Evolutionary conservation across 2,888 invertebrate genomes (phyloP), one percentile per base, ranked within the genome.

Genomic region (Galerucella nymphaeae): DNA sequence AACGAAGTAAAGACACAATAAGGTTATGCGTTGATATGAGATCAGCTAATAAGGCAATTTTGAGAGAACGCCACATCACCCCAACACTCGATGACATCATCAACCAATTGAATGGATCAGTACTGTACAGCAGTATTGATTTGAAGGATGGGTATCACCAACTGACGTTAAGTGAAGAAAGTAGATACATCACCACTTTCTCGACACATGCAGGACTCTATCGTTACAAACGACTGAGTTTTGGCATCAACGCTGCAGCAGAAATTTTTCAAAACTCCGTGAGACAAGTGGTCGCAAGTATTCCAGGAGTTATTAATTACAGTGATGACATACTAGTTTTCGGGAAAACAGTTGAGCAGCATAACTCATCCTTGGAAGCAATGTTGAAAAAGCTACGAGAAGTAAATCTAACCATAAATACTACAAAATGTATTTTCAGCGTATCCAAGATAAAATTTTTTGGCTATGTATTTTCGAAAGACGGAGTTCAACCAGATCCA

Each of bases 171-270:
- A 70, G 75, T 11, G 59, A 53, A 42, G 70, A 67, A 59, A 76
- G 70, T 63, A 65, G 76, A 45, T 48, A 64, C 16, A 76, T 78
- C 14, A 78, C 78, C 14, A 77, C 74, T 13, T 77, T 75, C 63
- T 78, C 78, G 20, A 78, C 75, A 10, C 72, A 76, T 57, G 30
- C 73, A 70, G 76, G 78, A 6, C 16, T 78, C 50, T 82, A 78
- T 67, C 71, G 83, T 50, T 85, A 82, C 64, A 85, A 84, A 72
- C 70, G 84, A 16, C 5, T 85, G 5, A 80, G 84, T 80, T 85
- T 85, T 73, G 84, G 84, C 0, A 80, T 84, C 0, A 82, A 82
- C n/a, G 84, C 82, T 6, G 80, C 81, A 1, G 79, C 80, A n/a
- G 79, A 80, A 64, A 78, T 74, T 38, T 80, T 71, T 58, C 82